Base-by-base conservation (phyloP, 2,113 vertebrate genomes). In the Globicephala melas region DNA sequence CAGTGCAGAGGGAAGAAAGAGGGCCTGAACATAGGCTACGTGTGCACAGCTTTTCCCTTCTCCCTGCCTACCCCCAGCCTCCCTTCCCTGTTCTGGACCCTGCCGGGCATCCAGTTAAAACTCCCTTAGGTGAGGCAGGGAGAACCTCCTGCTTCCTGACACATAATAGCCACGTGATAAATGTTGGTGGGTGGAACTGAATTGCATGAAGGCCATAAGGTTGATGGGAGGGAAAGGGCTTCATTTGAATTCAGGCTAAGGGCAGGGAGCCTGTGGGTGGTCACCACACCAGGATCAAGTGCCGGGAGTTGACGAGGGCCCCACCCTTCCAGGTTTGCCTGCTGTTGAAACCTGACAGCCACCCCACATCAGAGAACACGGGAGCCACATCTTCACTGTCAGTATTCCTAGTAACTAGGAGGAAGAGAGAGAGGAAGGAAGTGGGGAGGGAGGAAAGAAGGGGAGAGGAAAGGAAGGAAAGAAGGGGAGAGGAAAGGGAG, bases 281-380 rank as follows among this genome's bases (percentile, higher is more conserved):
- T 47, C 60, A 73, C 81, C 93, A 44, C 90, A 91, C 87, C 8
- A 21, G 41, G 28, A 90, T 67, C 74, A 38, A 77, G 50, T 38
- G 53, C 91, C 65, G 68, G 62, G 41, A 86, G 81, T 15, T 2
- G 2, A 28, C 18, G 23, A 73, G 85, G 63, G 26, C 82, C 70
- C 95, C 50, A 58, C 95, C 94, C 87, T 80, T 20, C 38, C 1
- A 17, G 91, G 44, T 13, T 1, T 26, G 68, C 44, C 76, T 65
- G 17, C 86, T 85, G 71, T 15, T 17, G 62, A 97, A 95, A 81
- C 91, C 90, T 96, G 94, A 95, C 92, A 94, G 87, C 55, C 63
- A n/a, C 41, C 41, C 67, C 21, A 8, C 76, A 15, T 7, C 13
- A 76, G 62, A 92, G 44, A 74, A 73, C 25, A 76, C n/a, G 84